A percentile compares a stretch with the other conserved stretches of the same genome.
phyloP scores from a whole-genome alignment of 2,113 vertebrate genomes.

The Centropus unirufus region DNA sequence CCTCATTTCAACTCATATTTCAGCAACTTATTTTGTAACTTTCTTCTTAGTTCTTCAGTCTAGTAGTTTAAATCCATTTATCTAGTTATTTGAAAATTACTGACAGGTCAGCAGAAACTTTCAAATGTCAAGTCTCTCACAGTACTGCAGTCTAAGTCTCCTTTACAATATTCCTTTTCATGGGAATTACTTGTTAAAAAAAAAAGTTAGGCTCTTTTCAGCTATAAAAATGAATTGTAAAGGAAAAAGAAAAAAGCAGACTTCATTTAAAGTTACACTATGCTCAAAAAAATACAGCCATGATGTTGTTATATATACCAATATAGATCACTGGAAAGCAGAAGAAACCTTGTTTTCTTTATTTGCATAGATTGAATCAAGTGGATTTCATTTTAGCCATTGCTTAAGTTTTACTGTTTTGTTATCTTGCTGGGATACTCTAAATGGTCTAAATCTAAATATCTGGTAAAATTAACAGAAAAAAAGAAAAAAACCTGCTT shows the following conservation, averaged over 20 bases:
- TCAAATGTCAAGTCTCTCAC: constrained; percentile 32
- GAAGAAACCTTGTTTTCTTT: not conserved
- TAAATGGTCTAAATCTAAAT: not conserved
- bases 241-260: not conserved
- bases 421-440: not conserved
- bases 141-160: not conserved
- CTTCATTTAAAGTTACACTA: not conserved
- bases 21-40: constrained; percentile 10
- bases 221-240: constrained; percentile 16
- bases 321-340: not conserved
- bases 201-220: constrained; percentile 10
- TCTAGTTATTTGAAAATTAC: constrained; percentile 37
- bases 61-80: constrained; percentile 26
- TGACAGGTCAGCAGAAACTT: constrained; percentile 39
- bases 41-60: constrained; percentile 32
- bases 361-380: not conserved
- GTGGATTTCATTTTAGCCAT: not conserved
- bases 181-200: not conserved
- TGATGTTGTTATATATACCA: not conserved
- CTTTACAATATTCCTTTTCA: constrained; percentile 22
- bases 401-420: not conserved
- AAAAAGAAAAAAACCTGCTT: not conserved
- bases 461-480: not conserved
- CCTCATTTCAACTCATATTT: constrained; percentile 57
- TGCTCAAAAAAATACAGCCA: not conserved